Evolutionary conservation across 2,797 vertebrate genomes (phyloP).

Genomic region (Eidolon dupreanum): DNA sequence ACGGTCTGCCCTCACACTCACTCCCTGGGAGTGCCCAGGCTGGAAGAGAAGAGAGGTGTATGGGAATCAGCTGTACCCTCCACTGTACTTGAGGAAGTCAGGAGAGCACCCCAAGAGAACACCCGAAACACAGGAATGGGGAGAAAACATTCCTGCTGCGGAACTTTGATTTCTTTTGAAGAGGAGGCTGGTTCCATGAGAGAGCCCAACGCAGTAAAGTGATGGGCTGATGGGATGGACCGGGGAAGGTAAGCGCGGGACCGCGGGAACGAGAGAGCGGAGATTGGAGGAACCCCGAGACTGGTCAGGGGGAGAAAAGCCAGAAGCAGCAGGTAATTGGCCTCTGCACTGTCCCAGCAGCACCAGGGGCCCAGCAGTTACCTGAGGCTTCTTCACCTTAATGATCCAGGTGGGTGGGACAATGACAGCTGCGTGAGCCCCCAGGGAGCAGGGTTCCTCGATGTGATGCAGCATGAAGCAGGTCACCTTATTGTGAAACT

Average conservation of each 20-base stretch:
- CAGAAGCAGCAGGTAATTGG: slow-evolving; percentile 66
- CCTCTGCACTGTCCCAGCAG: slow-evolving; percentile 69
- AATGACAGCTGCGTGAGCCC: slow-evolving; percentile 97
- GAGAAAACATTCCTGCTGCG: not conserved
- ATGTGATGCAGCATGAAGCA: slow-evolving; percentile 99
- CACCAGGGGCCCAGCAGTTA: slow-evolving; percentile 88
- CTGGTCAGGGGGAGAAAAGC: slow-evolving; percentile 48
- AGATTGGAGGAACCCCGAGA: not conserved
- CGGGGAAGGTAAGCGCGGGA: slow-evolving; percentile 61
- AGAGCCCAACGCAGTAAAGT: not conserved
- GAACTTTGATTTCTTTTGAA: not conserved
- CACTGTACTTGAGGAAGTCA: not conserved
- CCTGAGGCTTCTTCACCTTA: slow-evolving; percentile 99
- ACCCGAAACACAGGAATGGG: not conserved
- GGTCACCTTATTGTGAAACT: slow-evolving; percentile 99
- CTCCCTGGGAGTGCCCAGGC: not conserved
- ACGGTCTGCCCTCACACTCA: not conserved
- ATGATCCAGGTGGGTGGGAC: slow-evolving; percentile 99
- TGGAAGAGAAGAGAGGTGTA: not conserved
- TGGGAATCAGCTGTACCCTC: not conserved
- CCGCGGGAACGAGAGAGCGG: not conserved
- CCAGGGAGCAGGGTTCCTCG: slow-evolving; percentile 98
- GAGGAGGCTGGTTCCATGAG: slow-evolving; percentile 15
- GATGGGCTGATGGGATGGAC: slow-evolving; percentile 23
- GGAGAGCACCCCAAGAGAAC: not conserved